Base-by-base conservation (phyloP, 2,113 vertebrate species). In the Lipophrys pholis region DNA sequence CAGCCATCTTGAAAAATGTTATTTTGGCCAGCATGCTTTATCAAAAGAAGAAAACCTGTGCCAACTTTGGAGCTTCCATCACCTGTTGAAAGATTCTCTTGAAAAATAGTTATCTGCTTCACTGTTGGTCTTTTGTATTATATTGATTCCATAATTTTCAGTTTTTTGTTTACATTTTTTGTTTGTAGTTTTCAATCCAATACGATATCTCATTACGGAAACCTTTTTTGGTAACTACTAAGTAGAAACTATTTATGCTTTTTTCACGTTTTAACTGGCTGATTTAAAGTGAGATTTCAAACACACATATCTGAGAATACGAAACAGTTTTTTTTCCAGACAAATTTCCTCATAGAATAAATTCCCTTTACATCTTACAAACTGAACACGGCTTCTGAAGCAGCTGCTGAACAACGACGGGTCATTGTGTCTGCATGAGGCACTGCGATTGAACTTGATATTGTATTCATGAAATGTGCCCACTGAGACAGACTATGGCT, bases 401-500 rank as follows among this genome's bases (percentile, higher is more conserved):
- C 39, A 36, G 40, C 35, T 65, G n/a, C 41, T 60, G 11, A 36
- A 43, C 40, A 63, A 30, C 6, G 10, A 71, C 40, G 17, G 45
- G 51, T 35, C 21, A 30, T 30, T 30, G 21, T 30, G 21, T 30
- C 21, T 30, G 21, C 21, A 30, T 30, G 21, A 30, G 21, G 21
- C 21, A 30, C 21, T 30, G 21, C 21, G 21, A 30, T 30, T 30
- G 21, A 78, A 81, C 11, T 15, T 49, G 8, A 43, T 62, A 17
- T 55, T 61, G 52, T 40, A 74, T 65, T 76, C 64, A 73, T 51
- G 9, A 48, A 78, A 54, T 65, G 51, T 45, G 67, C 51, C 66
- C 55, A 55, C 11, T 76, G 56, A 65, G 58, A 75, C 51, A 15
- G 39, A 39, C 42, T 12, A 65, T 69, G 35, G n/a, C 50, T 60